These are phyloP conservation scores for Apodemus agrarius DNA, from an alignment of 2,797 vertebrate genomes.

Conservation along the genomic window DNA sequence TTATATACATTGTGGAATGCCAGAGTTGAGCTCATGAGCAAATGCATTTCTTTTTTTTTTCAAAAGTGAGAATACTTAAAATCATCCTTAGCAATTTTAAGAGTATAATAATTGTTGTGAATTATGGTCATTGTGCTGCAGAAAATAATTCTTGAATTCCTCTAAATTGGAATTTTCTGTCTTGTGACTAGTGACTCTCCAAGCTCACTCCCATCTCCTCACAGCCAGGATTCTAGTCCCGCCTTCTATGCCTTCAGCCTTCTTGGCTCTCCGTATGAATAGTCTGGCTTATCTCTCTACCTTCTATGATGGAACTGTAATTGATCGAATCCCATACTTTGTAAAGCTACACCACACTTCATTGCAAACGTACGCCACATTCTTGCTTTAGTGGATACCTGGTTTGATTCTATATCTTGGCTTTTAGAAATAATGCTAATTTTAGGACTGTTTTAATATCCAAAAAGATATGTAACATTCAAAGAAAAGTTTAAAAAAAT, in stretches of 20 bases:
- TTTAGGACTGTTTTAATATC: neutral
- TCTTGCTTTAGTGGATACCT: neutral
- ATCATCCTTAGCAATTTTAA: neutral
- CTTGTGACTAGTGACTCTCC: neutral
- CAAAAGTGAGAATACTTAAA: neutral
- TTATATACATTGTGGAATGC: neutral
- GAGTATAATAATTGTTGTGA: neutral
- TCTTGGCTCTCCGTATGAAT: neutral
- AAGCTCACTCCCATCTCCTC: neutral
- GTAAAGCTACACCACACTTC: neutral
- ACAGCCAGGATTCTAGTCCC: too few species aligned
- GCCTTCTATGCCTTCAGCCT: neutral
- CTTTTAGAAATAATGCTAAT: neutral
- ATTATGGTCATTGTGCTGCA: neutral
- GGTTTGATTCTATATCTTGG: neutral
- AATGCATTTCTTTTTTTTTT: neutral
- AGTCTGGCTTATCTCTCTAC: neutral
- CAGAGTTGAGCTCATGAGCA: neutral
- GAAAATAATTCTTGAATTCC: neutral
- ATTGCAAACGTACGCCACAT: neutral
- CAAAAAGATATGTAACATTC: neutral
- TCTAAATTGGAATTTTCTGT: neutral
- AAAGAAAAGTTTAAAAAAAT: conserved; percentile 15
- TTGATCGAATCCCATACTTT: neutral
- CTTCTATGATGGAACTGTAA: neutral